phyloP scores from a whole-genome alignment of 2,113 vertebrate genomes.

The Hipposideros armiger region DNA sequence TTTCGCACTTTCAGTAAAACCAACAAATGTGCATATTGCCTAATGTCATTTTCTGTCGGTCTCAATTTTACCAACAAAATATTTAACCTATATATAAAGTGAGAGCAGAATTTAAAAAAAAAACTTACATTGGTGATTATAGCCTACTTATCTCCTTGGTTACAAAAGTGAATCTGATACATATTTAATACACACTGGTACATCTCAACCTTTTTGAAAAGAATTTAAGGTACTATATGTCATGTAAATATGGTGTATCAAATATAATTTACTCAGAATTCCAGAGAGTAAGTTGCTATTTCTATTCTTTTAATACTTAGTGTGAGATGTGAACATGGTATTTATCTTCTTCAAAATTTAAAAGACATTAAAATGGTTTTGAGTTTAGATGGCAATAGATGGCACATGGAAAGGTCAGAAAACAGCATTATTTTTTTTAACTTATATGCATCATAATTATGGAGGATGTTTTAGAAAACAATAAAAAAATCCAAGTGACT shows the following conservation, averaged over 20 bases:
- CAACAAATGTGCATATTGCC: conserved; percentile 49
- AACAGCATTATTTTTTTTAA: not conserved
- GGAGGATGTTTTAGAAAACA: conserved; percentile 20
- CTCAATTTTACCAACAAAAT: conserved; percentile 58
- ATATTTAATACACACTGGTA: not conserved
- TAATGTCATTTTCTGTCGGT: conserved; percentile 58
- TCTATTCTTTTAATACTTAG: conserved; percentile 47
- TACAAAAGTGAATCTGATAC: conserved; percentile 4
- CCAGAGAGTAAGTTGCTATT: not conserved
- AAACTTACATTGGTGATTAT: not conserved
- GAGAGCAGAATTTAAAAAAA: conserved; percentile 16
- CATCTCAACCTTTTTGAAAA: not conserved
- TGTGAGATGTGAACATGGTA: not conserved
- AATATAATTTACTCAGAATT: conserved; percentile 50
- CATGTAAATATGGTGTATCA: not conserved
- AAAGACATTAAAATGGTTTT: conserved; percentile 49
- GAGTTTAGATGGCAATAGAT: conserved; percentile 1
- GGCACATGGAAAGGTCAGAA: not conserved
- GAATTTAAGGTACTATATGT: not conserved
- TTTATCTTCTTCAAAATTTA: conserved; percentile 26
- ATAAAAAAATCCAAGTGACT: not conserved
- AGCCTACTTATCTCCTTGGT: not conserved
- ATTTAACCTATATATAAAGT: conserved; percentile 58
- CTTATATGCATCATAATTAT: not conserved
- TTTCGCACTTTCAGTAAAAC: conserved; percentile 69